Base-by-base conservation (phyloP, 2,888 invertebrate genomes). In the Campoplex nolae region DNA sequence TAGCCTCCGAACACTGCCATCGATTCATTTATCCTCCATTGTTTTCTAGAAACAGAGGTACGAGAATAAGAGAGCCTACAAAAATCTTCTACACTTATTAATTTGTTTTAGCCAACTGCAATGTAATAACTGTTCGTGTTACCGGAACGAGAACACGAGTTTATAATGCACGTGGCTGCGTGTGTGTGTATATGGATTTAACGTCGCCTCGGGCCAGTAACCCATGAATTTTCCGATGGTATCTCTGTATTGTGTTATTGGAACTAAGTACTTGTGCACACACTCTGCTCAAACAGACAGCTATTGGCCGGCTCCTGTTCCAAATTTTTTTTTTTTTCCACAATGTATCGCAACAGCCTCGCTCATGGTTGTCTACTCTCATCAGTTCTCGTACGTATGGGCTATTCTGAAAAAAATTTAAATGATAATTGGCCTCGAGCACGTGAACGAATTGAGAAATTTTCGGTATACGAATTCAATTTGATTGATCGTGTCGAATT, bases 161-260 rank as follows among this genome's bases (percentile, higher is more conserved):
- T 73, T 32, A 56, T 73, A 51, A 35, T 23, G 16, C 23, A 68
- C 11, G 88, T 74, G 28, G 28, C 32, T 67, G 45, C 38, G 67
- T 18, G 13, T 38, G 67, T 35, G 48, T 65, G 23, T 9, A 88
- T 42, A 42, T 73, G 45, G 68, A 32, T 48, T 35, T 28, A 54
- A 28, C 32, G 56, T 42, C 77, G 87, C 84, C 79, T 71, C 38
- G 73, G 84, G 87, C 77, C 28, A 77, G 73, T 79, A 77, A 79
- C 89, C 86, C 83, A 70, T 82, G 83, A 89, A 90, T 89, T 87
- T 89, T 90, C 92, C 91, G 91, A 91, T 91, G 92, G 93, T 93
- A 93, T 93, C 92, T 94, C 93, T 93, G 92, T 93, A 92, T 92
- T 92, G 92, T 92, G 92, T 93, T 94, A 94, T 94, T 94, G 92